Base-by-base conservation (phyloP, 2,113 vertebrate species). In the Gobiocypris rarus region DNA sequence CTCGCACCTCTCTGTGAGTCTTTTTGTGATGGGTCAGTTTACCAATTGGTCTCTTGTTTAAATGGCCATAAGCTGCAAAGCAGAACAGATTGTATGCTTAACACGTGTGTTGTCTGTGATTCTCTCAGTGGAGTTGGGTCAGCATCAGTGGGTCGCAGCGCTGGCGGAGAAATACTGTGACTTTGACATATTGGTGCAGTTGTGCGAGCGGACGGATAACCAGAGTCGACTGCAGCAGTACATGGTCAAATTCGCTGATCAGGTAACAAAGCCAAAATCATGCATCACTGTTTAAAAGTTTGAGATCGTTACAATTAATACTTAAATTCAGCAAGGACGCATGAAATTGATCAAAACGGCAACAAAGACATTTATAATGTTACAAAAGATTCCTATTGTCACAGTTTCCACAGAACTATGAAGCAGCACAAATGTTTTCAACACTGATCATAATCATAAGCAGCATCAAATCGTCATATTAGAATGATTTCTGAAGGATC, bases 161-260 rank as follows among this genome's bases (percentile, higher is more conserved):
- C 91, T 99, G 89, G 97, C 97, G 13, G 98, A 99, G 93, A 99
- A 98, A 76, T 99, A 96, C 91, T 98, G 96, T 2, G 98, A 99
- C 93, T 99, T 99, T 9, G 98, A 99, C 88, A 96, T 98, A 89
- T 94, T 99, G 91, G 97, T 99, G 3, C 98, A 98, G 56, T 94
- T 99, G 93, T 99, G 98, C 9, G 98, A 99, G 86, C 95, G 96
- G 91, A 99, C 97, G 0, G 96, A 98, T 91, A 98, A 99, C 91
- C 97, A 99, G 93, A 91, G 92, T 87, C 95, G 96, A 65, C 91
- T 99, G 6, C 98, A 99, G 85, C 95, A 96, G 84, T 99, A 99
- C 90, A 96, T 98, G 96, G 95, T 89, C 83, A 98, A 98, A 91
- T 99, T 98, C 52, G 94, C 97, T 8, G 95, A 98, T 87, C 96